Evolutionary conservation across 2,888 invertebrate species (phyloP), one percentile per base, ranked within the genome.

Genomic region (Mythimna loreyi): DNA sequence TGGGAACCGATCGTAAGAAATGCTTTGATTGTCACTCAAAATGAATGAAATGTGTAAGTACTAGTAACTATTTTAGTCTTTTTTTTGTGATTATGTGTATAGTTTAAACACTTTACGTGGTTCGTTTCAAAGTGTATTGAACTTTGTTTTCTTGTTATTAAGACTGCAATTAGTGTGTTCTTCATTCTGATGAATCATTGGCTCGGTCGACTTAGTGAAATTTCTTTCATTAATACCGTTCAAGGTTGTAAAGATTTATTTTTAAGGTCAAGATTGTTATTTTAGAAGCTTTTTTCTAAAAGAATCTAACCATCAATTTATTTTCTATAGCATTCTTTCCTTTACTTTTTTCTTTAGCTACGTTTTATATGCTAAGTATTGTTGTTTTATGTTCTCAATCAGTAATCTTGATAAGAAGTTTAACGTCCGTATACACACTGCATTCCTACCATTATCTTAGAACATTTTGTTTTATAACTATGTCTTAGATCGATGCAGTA

Each of bases 21-120:
- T 89, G 88, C 81, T 87, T 86, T 87, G 81, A 89, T 84, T 71
- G 75, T 69, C 72, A 74, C 78, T 79, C 83, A 89, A 88, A 88
- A 92, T 92, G 91, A 90, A 92, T 89, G 93, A 93, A 86, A 94
- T 94, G 92, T 94, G 94, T 95, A 88, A 95, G 94, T 94, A 92
- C 79, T 81, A 80, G 78, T 47, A 72, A 52, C 80, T 74, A 69
- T 68, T 61, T 78, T 33, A 28, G 47, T 21, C 49, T 60, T 70
- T 70, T n/a, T 53, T 72, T 74, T 74, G 53, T 70, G 49, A 62
- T 40, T 23, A 40, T 69, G 43, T 71, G 36, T 59, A 53, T 19
- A 23, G 70, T 69, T 67, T 57, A 56, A 71, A 68, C 72, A 60
- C 59, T 72, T 63, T 53, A 52, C 56, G 4, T 0, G 7, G 6